Evolutionary conservation across 64 coral and sea anemone species (phyloP).

Genomic region (Astreopora myriophthalma): DNA sequence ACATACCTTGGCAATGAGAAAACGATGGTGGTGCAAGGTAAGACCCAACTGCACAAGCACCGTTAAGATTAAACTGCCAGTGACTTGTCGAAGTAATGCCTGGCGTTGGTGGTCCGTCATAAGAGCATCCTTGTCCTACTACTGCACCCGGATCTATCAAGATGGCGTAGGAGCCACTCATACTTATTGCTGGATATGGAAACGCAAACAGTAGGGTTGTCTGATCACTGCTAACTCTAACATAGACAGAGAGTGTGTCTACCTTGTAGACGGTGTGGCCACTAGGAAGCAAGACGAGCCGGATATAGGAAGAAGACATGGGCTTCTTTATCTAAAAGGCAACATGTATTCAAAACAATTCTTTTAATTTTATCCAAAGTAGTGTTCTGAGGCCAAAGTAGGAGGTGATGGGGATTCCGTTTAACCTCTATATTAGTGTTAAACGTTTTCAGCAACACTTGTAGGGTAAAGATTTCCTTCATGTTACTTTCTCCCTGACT

Average conservation of each 20-base stretch:
- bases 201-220: neutral
- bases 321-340: slow-evolving; percentile 12
- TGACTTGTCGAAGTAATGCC: neutral
- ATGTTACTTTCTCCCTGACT: too few species aligned
- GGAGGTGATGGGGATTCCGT: too few species aligned
- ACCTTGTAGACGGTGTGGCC: slow-evolving; percentile 9
- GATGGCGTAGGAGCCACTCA: slow-evolving; percentile 14
- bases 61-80: neutral
- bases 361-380: neutral
- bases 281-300: neutral
- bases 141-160: slow-evolving; percentile 11
- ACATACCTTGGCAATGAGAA: neutral
- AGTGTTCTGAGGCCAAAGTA: too few species aligned
- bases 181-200: neutral
- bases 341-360: neutral
- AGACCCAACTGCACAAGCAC: neutral
- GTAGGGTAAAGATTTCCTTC: too few species aligned
- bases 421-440: too few species aligned
- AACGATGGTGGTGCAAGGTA: neutral
- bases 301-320: neutral
- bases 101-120: neutral
- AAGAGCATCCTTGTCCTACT: slow-evolving; percentile 14
- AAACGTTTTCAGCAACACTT: too few species aligned
- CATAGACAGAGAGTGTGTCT: neutral
- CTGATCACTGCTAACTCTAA: neutral